A percentile compares a stretch with the other conserved stretches of the same genome.
Conservation (phyloP, 2,797 vertebrate species). For the Spinus pinus region DNA sequence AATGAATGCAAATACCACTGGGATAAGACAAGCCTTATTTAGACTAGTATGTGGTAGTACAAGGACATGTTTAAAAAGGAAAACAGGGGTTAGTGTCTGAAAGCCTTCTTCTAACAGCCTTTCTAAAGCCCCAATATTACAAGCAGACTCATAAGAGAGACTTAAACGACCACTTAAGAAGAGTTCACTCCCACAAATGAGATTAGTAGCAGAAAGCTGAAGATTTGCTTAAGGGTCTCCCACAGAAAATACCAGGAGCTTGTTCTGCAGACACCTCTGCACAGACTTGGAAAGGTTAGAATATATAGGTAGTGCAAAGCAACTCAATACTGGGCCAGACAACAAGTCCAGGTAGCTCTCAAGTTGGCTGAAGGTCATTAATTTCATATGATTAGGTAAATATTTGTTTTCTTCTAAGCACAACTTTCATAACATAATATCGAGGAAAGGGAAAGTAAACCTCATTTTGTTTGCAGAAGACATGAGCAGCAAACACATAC, state of each 20-base stretch:
- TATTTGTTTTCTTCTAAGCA: conserved; percentile 28
- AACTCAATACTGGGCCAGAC: neutral
- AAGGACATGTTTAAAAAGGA: neutral
- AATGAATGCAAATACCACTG: conserved; percentile 33
- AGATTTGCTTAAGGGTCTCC: neutral
- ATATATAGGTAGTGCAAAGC: neutral
- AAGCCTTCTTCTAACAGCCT: neutral
- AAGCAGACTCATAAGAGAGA: neutral
- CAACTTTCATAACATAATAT: neutral
- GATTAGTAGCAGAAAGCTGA: neutral
- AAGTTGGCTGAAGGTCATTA: neutral
- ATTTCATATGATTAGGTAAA: neutral
- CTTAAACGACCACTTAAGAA: neutral
- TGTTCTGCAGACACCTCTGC: neutral
- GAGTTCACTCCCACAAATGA: neutral
- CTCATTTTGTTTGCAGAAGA: neutral
- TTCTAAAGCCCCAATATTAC: neutral
- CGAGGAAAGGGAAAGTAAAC: neutral
- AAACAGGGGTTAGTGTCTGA: neutral
- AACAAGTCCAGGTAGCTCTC: neutral
- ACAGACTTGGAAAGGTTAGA: fast-evolving
- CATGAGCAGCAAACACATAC: neutral
- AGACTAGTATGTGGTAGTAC: neutral
- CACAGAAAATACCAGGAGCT: neutral
- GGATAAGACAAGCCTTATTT: neutral